Base-by-base conservation (phyloP, 2,888 invertebrate species). In the Rhodophaea formosa region DNA sequence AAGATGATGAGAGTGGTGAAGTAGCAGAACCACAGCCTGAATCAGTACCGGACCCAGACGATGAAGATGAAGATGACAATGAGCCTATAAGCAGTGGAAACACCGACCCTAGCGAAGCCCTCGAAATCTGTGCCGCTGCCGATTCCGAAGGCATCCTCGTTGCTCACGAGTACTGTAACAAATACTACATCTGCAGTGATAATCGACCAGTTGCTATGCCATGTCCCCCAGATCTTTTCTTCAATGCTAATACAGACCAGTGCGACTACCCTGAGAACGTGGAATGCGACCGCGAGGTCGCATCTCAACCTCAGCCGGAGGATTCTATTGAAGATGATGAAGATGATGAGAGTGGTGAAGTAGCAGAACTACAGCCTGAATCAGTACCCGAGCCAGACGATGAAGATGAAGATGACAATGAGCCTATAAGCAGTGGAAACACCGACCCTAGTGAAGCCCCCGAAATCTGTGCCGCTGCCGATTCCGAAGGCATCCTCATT, bases 261-360 rank as follows among this genome's bases (percentile, higher is more conserved):
- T 77, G 78, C 45, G 78, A 78, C 51, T 79, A 72, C 72, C 73
- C 74, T 0, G 58, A 66, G 6, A 68, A 67, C 12, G 77, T 78
- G 0, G 60, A 72, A 0, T 78, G 77, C 51, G 65, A 69, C 12
- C 65, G 71, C 57, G 54, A 63, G 0, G 59, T 65, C 8, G 30
- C 53, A 30, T 44, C 53, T n/a, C 29, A 30, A 44, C 66, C 69
- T 0, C 65, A 65, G 12, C 58, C 62, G 17, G 65, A 64, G 42
- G 44, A 60, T n/a, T 46, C 46, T 8, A 32, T 3, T 32, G 49
- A 30, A 15, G 32, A 32, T 10, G 49, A 8, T 32, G 49, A 30
- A 15, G 32, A 32, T 10, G 10, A 49, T 15, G 30, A 8, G 7
- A 46, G 49, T n/a, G 62, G 53, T 23, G 42, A 23, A n/a, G 49